Base-by-base conservation (phyloP, 2,888 invertebrate genomes). In the Creontiades dilutus region DNA sequence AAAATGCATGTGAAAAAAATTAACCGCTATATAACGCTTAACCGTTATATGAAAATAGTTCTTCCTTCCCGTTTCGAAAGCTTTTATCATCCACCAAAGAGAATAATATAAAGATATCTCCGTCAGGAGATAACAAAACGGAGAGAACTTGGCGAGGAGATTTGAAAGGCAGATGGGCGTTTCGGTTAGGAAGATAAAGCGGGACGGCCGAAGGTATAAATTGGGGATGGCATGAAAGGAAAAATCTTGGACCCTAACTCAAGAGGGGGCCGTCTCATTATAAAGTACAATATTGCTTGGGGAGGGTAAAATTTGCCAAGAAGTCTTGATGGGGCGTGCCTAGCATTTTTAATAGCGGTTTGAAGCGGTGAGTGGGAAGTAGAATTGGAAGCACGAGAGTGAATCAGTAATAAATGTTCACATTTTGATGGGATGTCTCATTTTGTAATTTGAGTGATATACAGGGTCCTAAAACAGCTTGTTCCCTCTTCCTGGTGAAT, bases 111-210 rank as follows among this genome's bases (percentile, higher is more conserved):
- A 52, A 52, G 16, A 52, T 14, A 16, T 52, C 16, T 16, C 52
- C 1, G 5, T 14, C 14, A 52, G 52, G 16, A 23, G 23, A 13
- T 9, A 68, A 68, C 19, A 68, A 61, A 61, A 61, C 61, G 61
- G 61, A 9, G n/a, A 19, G 61, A 19, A n/a, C 27, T 11, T 19
- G 11, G 9, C 16, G 61, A n/a, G 19, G n/a, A 19, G 82, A 82
- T 82, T 48, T 82, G 82, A 82, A 82, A 82, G 82, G 82, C 82
- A 82, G 82, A 82, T 82, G 82, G 82, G 52, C 82, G 52, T 82
- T 82, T 16, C 23, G 82, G 82, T 82, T 52, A 52, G 82, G 12
- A 82, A 82, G 52, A 82, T 82, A 82, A 82, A 82, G 82, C 82
- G 52, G 82, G 52, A 28, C 5, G 46, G 37, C 37, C 81, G 3